phyloP scores from a whole-genome alignment of 2,797 vertebrate species.

The Manis pentadactyla region DNA sequence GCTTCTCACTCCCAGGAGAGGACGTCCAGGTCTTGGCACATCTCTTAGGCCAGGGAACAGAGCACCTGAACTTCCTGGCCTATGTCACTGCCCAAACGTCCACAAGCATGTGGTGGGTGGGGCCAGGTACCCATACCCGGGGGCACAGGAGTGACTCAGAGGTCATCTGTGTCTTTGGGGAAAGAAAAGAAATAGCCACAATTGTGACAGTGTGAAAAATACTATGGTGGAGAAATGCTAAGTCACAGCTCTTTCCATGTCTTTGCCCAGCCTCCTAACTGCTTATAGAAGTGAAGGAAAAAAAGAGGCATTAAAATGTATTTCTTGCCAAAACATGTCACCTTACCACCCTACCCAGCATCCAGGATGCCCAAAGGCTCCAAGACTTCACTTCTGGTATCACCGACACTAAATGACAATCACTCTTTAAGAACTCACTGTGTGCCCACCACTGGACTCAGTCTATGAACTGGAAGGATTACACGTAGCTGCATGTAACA shows the following conservation, averaged over 20 bases:
- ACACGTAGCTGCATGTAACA: not conserved
- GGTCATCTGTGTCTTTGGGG: not conserved
- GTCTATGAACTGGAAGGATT: not conserved
- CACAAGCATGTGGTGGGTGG: no score
- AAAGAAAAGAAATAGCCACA: not conserved
- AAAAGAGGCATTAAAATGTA: not conserved
- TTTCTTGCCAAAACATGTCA: not conserved
- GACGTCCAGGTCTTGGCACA: not conserved
- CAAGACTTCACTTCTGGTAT: not conserved
- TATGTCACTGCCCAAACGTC: not conserved
- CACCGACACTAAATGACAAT: not conserved
- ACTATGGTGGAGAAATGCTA: accelerated
- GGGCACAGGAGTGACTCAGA: not conserved
- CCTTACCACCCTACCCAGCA: not conserved
- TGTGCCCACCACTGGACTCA: not conserved
- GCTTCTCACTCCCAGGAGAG: not conserved
- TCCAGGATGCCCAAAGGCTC: not conserved
- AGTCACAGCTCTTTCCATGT: no score
- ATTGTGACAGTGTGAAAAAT: accelerated
- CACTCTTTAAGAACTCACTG: not conserved
- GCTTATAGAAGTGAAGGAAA: not conserved
- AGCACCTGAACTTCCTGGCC: not conserved
- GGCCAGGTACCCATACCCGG: not conserved
- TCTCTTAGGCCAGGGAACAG: no score
- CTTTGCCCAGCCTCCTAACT: not conserved